Evolutionary conservation across 2,113 vertebrate species (phyloP), one percentile per base, ranked within the genome.

Genomic region (Mohoua ochrocephala): DNA sequence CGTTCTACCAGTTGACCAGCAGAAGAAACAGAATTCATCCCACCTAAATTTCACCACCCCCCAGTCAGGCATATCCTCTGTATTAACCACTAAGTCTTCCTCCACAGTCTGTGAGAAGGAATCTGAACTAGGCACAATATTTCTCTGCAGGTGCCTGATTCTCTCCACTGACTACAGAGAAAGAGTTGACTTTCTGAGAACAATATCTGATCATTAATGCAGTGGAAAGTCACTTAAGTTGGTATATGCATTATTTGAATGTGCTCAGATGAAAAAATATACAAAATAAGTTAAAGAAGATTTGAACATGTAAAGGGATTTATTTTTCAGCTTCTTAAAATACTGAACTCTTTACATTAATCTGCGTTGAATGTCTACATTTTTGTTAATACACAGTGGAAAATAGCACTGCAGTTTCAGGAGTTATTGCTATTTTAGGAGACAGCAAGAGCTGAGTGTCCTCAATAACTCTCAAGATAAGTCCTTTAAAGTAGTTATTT

Each of bases 391-490:
- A 83, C 33, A 18, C 24, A 61, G 70, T 86, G 56, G 83, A 88
- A 96, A 93, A 84, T 9, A 86, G n/a, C 31, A 68, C 14, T 60
- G 37, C 47, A 64, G 14, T 95, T 97, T 94, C 67, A 63, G 74
- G 78, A 90, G 57, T 95, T 91, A 90, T 37, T 93, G 68, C 60
- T 97, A 95, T 95, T 96, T 95, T 84, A 92, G 37, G 73, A 93
- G 60, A 41, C 26, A 80, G 44, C 0, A 0, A 78, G 88, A 87
- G 60, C 49, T 81, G 44, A 86, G 45, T 63, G 83, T 95, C 92
- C 95, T 96, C 79, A 92, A 78, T 92, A 97, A 81, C 64, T 93
- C 78, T 89, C n/a, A 89, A 47, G 92, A 86, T 77, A 93, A 96
- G 73, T 64, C 64, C 37, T 93, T 92, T 96, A 96, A 96, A 95